A percentile compares a stretch with the other conserved stretches of the same genome.
These are phyloP conservation scores for Sinelater perroti DNA, from an alignment of 2,888 invertebrate species.

Conservation along the genomic window DNA sequence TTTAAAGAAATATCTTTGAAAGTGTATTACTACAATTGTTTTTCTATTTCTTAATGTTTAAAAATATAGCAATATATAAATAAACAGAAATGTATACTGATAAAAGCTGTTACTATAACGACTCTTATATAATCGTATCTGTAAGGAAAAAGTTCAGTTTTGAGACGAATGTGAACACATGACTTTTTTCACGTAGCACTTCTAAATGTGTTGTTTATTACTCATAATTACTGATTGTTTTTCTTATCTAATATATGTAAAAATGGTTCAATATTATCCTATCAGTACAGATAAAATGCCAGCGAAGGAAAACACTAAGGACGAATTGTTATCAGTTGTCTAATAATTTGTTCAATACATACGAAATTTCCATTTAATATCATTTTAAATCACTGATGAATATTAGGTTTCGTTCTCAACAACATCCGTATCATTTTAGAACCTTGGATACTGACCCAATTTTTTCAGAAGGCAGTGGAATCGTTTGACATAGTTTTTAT, in stretches of 20 bases:
- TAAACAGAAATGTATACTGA: no score
- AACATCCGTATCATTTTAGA: no score
- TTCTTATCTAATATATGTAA: background rate
- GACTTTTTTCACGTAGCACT: background rate
- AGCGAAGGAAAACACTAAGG: background rate
- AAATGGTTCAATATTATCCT: background rate
- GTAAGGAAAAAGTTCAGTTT: no score
- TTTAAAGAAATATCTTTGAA: no score
- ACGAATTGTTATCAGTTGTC: background rate
- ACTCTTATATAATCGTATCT: no score
- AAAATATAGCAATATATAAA: no score
- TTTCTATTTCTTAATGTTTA: no score
- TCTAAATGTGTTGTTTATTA: background rate
- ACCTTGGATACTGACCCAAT: slow-evolving; percentile 1
- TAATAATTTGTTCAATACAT: background rate
- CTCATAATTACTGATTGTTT: background rate
- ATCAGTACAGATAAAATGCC: slow-evolving; percentile 8
- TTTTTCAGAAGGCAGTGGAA: background rate
- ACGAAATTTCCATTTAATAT: no score
- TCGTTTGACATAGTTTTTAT: slow-evolving; percentile 12
- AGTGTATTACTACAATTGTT: no score
- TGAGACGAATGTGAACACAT: background rate
- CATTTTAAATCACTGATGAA: no score
- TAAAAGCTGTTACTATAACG: no score
- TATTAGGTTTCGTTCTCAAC: no score